Conservation (phyloP, 2,113 vertebrate species). For the Sclerurus mexicanus region DNA sequence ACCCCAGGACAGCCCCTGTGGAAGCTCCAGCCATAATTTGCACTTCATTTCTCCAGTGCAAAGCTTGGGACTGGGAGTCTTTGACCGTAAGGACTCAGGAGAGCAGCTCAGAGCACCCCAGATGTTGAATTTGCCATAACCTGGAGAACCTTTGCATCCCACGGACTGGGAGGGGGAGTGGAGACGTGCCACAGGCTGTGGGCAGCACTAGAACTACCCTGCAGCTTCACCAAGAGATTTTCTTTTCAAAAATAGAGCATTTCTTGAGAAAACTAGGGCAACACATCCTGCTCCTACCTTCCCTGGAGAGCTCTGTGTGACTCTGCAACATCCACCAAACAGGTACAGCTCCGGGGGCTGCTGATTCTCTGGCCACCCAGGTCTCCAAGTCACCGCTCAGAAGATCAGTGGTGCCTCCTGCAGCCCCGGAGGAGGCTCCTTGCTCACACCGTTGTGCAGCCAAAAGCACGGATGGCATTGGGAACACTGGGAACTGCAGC, state of each 20-base stretch:
- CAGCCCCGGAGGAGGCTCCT: not conserved
- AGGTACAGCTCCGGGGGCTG: not conserved
- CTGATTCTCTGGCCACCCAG: not conserved
- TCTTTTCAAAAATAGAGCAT: fast-evolving
- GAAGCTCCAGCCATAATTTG: not conserved
- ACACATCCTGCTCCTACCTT: not conserved
- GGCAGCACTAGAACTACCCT: fast-evolving
- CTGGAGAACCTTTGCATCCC: fast-evolving
- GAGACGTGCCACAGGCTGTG: not conserved
- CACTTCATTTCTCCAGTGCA: no score
- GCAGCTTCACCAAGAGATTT: not conserved
- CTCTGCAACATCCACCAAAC: fast-evolving
- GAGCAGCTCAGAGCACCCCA: not conserved
- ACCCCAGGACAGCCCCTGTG: fast-evolving
- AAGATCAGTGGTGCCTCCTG: not conserved
- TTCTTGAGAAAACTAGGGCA: not conserved
- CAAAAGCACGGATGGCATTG: not conserved
- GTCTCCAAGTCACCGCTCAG: no score
- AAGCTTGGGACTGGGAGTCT: not conserved
- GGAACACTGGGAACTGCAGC: no score
- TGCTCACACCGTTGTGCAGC: not conserved
- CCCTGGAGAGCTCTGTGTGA: no score
- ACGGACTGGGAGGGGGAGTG: not conserved
- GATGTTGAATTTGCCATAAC: fast-evolving
- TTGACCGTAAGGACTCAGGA: fast-evolving